Percentiles rank a stretch among this genome's conserved stretches.
phyloP scores from a whole-genome alignment of 2,888 invertebrate genomes.

The Cryptocephalus moraei region DNA sequence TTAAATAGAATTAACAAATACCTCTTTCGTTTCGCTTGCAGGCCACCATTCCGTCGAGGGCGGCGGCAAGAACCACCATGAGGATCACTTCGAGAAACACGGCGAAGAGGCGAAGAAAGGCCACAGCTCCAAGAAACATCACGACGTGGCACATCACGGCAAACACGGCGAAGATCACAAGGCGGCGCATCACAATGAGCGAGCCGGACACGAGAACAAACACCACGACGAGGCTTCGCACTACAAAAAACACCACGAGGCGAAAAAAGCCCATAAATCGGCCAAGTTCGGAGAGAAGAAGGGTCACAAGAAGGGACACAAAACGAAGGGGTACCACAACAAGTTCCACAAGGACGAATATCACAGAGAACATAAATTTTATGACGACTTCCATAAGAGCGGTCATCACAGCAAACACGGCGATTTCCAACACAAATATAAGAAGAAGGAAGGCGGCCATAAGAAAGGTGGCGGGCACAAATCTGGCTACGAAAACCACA shows the following conservation, averaged over 20 bases:
- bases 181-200: slow-evolving; percentile 44
- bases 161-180: background rate
- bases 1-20: no score
- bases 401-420: slow-evolving; percentile 76
- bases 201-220: slow-evolving; percentile 51
- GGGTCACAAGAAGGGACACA: slow-evolving; percentile 67
- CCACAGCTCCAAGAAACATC: background rate
- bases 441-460: slow-evolving; percentile 70
- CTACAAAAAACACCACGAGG: slow-evolving; percentile 56
- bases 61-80: background rate
- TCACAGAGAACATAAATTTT: slow-evolving; percentile 72
- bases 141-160: background rate
- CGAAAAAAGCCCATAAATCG: slow-evolving; percentile 54
- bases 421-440: slow-evolving; percentile 68
- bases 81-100: background rate
- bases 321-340: slow-evolving; percentile 69
- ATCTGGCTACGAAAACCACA: slow-evolving; percentile 56
- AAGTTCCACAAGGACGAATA: slow-evolving; percentile 71
- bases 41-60: background rate
- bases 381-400: slow-evolving; percentile 76
- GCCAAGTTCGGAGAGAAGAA: slow-evolving; percentile 64
- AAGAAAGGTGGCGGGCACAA: slow-evolving; percentile 58
- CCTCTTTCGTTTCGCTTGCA: no score
- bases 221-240: slow-evolving; percentile 55
- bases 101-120: background rate